phyloP scores from a whole-genome alignment of 2,113 vertebrate genomes.

The Anhinga rufa region DNA sequence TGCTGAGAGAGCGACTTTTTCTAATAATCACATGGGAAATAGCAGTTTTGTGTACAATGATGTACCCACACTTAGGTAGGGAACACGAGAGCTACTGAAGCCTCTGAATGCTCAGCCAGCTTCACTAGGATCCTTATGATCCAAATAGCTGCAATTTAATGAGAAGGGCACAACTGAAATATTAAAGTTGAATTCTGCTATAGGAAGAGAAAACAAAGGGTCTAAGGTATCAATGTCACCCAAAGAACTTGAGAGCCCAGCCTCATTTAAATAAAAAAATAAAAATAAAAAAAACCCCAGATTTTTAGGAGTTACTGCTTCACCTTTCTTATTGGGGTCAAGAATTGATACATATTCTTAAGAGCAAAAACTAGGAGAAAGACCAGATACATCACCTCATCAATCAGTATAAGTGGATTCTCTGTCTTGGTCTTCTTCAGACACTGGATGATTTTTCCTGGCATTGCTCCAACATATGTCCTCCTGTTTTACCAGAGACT shows the following conservation, averaged over 20 bases:
- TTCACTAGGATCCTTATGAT: neutral
- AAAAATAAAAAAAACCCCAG: too few relatives aligned
- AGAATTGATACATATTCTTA: neutral
- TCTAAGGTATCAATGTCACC: neutral
- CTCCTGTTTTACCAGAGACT: slow-evolving; percentile 75
- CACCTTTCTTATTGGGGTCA: neutral
- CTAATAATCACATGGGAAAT: neutral
- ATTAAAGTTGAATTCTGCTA: neutral
- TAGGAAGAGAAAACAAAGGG: neutral
- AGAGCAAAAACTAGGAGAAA: neutral
- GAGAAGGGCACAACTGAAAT: neutral
- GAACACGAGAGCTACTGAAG: neutral
- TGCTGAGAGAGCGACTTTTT: neutral
- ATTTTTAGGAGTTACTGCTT: neutral
- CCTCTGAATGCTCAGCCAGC: neutral
- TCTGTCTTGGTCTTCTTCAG: slow-evolving; percentile 98
- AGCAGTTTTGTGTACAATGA: neutral
- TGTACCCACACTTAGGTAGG: neutral
- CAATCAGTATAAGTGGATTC: slow-evolving; percentile 93
- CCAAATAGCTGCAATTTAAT: neutral
- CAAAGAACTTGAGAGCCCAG: neutral
- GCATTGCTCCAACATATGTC: slow-evolving; percentile 97
- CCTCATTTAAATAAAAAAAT: neutral
- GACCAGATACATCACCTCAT: slow-evolving; percentile 79
- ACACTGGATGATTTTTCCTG: slow-evolving; percentile 97